Conservation (phyloP, 2,113 vertebrate species). For the Calyptommatus sinebrachiatus region DNA sequence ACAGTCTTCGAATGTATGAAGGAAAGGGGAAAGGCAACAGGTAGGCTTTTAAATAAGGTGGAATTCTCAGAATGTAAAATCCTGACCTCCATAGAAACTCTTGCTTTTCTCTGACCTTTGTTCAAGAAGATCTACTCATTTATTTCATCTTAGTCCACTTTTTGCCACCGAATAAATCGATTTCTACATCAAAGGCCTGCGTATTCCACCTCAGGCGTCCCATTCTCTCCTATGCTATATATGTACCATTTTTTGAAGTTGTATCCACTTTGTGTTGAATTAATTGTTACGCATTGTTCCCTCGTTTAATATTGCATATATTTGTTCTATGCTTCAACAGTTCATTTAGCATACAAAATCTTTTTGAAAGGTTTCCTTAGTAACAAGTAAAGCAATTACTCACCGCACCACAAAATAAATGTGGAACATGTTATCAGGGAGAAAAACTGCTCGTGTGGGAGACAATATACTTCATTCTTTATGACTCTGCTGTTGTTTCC, state of each 20-base stretch:
- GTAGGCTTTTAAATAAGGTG: conserved; percentile 14
- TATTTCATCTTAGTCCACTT: conserved; percentile 28
- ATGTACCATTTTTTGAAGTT: conserved; percentile 3
- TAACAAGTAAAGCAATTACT: conserved; percentile 26
- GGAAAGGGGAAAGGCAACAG: neutral
- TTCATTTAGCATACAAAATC: neutral
- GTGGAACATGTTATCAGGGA: neutral
- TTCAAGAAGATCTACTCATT: neutral
- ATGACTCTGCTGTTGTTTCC: neutral
- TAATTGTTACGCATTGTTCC: conserved; percentile 25
- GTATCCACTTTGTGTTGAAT: conserved; percentile 13
- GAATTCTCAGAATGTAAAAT: conserved; percentile 3
- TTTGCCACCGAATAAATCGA: neutral
- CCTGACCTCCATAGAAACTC: conserved; percentile 8
- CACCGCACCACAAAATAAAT: neutral
- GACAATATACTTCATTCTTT: neutral
- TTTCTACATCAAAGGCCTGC: conserved; percentile 49
- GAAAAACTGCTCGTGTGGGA: neutral
- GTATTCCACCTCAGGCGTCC: conserved; percentile 14
- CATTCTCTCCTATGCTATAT: neutral
- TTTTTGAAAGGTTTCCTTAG: conserved; percentile 17
- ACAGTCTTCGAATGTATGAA: neutral
- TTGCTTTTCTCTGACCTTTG: conserved; percentile 24
- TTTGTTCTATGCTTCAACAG: conserved; percentile 27
- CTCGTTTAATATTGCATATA: neutral